phyloP scores from a whole-genome alignment of 1,140 invertebrate genomes.

The Zaprionus gabonicus region DNA sequence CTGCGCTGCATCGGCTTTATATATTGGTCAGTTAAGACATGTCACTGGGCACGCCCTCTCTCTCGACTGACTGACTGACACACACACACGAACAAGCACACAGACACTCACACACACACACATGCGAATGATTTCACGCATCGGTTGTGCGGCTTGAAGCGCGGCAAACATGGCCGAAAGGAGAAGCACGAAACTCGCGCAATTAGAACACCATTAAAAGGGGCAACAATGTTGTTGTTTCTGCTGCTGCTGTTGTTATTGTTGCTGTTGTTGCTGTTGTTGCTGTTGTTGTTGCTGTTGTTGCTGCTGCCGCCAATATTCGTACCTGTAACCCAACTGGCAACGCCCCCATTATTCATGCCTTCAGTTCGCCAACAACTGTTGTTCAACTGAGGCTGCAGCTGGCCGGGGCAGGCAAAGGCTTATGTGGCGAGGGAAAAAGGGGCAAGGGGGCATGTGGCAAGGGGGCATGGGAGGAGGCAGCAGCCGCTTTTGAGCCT shows the following conservation, averaged over 20 bases:
- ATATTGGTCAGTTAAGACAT: constrained; percentile 77
- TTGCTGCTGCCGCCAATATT: constrained; percentile 37
- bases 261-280: constrained; percentile 16
- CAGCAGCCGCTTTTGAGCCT: constrained; percentile 33
- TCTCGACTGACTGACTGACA: constrained; percentile 16
- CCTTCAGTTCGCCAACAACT: constrained; percentile 26
- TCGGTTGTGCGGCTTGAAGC: constrained; percentile 29
- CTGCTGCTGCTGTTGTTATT: constrained; percentile 15
- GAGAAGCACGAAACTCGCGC: constrained; percentile 47
- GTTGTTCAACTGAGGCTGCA: constrained; percentile 39
- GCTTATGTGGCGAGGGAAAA: no score
- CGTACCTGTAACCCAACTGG: constrained; percentile 45
- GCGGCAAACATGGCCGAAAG: constrained; percentile 41
- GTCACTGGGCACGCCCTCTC: constrained; percentile 72
- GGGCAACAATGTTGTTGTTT: constrained; percentile 44
- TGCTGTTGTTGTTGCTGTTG: constrained; percentile 20
- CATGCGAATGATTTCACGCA: constrained; percentile 46
- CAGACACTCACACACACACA: constrained; percentile 5
- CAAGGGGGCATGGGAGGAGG: neutral
- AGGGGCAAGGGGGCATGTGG: neutral
- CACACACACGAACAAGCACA: neutral
- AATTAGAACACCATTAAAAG: constrained; percentile 60
- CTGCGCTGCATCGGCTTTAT: constrained; percentile 62
- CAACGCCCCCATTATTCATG: constrained; percentile 77
- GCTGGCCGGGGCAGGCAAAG: neutral